Evolutionary conservation across 2,888 invertebrate species (phyloP), one percentile per base, ranked within the genome.

Genomic region (Andrena dorsata): DNA sequence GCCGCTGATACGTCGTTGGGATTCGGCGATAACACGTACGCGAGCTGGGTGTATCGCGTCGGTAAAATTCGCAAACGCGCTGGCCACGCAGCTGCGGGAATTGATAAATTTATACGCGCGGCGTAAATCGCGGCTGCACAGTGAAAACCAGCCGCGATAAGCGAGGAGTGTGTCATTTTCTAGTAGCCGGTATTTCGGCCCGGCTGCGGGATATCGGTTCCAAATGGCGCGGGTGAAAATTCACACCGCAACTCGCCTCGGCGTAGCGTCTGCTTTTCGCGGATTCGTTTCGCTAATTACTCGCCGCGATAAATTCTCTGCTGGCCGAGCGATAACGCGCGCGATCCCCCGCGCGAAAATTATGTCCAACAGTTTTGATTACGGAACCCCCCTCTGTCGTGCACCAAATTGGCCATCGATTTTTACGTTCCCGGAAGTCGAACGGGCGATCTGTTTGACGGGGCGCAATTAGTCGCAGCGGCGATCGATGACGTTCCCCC

Each of bases 221-320:
- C 61, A 35, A 61, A 76, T 26, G 16, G 58, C 41, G 41, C 2
- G 60, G 49, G 23, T 16, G 20, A 8, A n/a, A 10, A 74, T 82
- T 79, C 66, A 28, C 47, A 16, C 4, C 16, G 56, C 8, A 4
- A 26, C 26, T 26, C 8, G 26, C 56, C 6, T 3, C 10, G 26
- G 20, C 23, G 20, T 26, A 20, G 8, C 23, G 53, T 23, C 23
- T 20, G 41, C 53, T 80, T 66, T 47, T 72, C 16, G 28, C 26
- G 23, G 63, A 64, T 73, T 51, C 69, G n/a, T 47, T n/a, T 28
- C 51, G 56, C 63, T 75, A 85, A 85, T 83, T 84, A 60, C 75
- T 32, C 26, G 56, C 56, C 51, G 7, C 41, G 71, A 75, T 74
- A 72, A 84, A 84, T 60, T 32, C 20, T 16, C 35, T 13, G 68